Conservation (phyloP, 2,888 invertebrate species). For the Napeogenes sylphis region DNA sequence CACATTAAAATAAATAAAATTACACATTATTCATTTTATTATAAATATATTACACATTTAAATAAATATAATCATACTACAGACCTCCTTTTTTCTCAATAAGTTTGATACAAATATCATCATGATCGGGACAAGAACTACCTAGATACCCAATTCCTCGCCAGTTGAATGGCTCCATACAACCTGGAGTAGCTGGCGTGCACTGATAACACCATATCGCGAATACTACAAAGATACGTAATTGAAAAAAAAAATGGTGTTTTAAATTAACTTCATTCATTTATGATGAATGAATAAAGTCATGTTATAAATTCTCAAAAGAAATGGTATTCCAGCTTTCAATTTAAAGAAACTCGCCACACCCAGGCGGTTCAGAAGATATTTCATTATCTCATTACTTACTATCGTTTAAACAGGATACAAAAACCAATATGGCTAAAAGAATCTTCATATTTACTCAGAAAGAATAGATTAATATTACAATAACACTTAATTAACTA, state of each 20-base stretch:
- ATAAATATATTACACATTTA: background rate
- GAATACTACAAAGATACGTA: slow-evolving; percentile 57
- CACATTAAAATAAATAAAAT: background rate
- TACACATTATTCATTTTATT: background rate
- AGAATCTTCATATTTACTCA: slow-evolving; percentile 15
- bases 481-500: background rate
- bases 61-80: slow-evolving; percentile 20
- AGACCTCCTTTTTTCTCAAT: slow-evolving; percentile 91
- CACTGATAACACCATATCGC: slow-evolving; percentile 93
- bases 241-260: background rate
- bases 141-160: slow-evolving; percentile 84
- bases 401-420: slow-evolving; percentile 25
- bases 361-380: background rate
- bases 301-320: background rate
- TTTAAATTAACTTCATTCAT: background rate
- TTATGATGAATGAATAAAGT: background rate
- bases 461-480: background rate
- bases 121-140: slow-evolving; percentile 87
- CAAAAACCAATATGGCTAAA: slow-evolving; percentile 15
- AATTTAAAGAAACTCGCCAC: slow-evolving; percentile 3
- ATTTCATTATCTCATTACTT: slow-evolving; percentile 17
- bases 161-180: slow-evolving; percentile 91
- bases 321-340: background rate
- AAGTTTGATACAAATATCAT: slow-evolving; percentile 93
- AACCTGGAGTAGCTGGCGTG: slow-evolving; percentile 92